Base-by-base conservation (phyloP, 2,797 vertebrate genomes). In the Amblyraja radiata region DNA sequence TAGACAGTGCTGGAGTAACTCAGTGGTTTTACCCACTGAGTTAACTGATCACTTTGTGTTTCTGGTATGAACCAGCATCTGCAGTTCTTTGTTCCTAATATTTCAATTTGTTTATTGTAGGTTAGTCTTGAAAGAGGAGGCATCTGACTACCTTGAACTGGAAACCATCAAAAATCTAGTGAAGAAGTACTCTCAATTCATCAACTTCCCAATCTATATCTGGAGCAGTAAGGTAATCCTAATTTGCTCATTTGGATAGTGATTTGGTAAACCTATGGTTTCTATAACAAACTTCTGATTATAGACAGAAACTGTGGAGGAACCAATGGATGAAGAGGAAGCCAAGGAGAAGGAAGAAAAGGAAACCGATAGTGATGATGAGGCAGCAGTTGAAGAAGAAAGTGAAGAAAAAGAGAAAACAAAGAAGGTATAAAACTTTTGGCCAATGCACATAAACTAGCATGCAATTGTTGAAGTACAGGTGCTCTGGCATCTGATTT, bases 341-440 rank as follows among this genome's bases (percentile, higher is more conserved):
- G 95, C 97, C 83, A 96, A 98, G 39, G 98, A 99, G 94, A 88
- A 88, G 32, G 84, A 88, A 93, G 94, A 96, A 1, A 86, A 74
- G 71, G 71, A 74, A 23, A 94, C 97, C 93, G 94, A 96, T 2
- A 84, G 97, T 94, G 98, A 99, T 94, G 98, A 98, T 2, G 99
- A 99, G 94, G 99, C 97, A 93, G 99, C 98, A 83, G 98, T 99
- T 73, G 99, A 99, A 94, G 99, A 97, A 0, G 97, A 97, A 0
- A 97, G 98, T 1, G 98, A 99, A 93, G 99, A 99, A 46, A 98
- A 99, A 97, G 99, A 99, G 93, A 99, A 99, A 96, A 99, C 98
- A 1, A 99, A 99, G 95, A 99, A 98, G 96, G 99, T 98, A 93
- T 93, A 93, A 10, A 61, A 74, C 14, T 88, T 36, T 84, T 54